Base-by-base conservation (phyloP, 2,888 invertebrate genomes). In the Caenorhabditis sp. region DNA sequence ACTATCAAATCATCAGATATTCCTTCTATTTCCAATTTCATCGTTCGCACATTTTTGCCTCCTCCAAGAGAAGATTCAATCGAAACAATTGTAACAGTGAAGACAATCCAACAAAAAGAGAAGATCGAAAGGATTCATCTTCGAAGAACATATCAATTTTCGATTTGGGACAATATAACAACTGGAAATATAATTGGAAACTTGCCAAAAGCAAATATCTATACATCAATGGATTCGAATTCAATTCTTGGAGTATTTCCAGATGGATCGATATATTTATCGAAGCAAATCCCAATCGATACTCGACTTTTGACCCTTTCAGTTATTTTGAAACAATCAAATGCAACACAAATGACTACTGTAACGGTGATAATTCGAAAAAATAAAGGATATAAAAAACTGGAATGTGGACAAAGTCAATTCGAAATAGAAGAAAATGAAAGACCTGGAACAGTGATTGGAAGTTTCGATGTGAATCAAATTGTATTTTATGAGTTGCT, bases 251-350 rank as follows among this genome's bases (percentile, higher is more conserved):
- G 67, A 0, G 49, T 72, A 1, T 72, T 72, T 27, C 72, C 72
- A 31, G 67, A 72, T 58, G 72, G 72, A 27, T 14, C 67, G 7
- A 56, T 72, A 50, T 72, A 64, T 20, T 58, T 72, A 7, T 63
- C 67, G 38, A 60, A 59, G 53, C 26, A 38, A 27, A 59, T 72
- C 20, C 7, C 31, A 10, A 20, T 2, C 5, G 20, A 5, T 36
- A 8, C 3, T 8, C 1, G 21, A n/a, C 5, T 56, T 56, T 17
- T 26, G 17, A 27, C 3, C 2, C 5, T 56, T 1, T 21, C 20
- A 14, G 56, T 56, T 3, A n/a, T 10, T 3, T 27, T 56, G 27
- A 8, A 26, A 17, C 21, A 56, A 21, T 4, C 3, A 1, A 56
- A 56, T 26, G 5, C 26, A 10, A 56, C 56, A 1, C 56, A 56